Evolutionary conservation across 2,113 vertebrate genomes (phyloP).

Genomic region (Nerophis ophidion): DNA sequence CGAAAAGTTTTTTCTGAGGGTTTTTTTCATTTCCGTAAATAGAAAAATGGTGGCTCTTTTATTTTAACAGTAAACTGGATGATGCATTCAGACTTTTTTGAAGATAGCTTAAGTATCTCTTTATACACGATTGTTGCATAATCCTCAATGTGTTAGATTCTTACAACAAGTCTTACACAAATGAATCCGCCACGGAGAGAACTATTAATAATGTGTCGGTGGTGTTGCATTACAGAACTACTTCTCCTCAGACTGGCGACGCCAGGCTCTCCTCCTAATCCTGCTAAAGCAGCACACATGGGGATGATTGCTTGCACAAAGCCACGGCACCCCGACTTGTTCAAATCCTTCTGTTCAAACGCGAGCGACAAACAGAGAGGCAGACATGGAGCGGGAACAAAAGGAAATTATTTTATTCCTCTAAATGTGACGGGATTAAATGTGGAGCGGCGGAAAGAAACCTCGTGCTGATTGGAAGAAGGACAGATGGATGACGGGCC

Average conservation of each 20-base stretch:
- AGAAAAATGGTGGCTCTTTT: too few species aligned
- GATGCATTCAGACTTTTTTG: too few species aligned
- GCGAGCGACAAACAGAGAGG: slow-evolving; percentile 40
- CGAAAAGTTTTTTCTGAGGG: too few species aligned
- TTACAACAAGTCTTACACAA: too few species aligned
- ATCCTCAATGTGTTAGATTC: too few species aligned
- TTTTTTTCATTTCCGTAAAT: too few species aligned
- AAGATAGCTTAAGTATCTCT: too few species aligned
- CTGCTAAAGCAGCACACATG: slow-evolving; percentile 55
- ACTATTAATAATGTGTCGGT: slow-evolving; percentile 8
- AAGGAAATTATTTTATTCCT: slow-evolving; percentile 48
- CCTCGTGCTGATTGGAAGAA: slow-evolving; percentile 32
- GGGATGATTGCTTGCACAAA: slow-evolving; percentile 63
- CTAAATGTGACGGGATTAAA: slow-evolving; percentile 46
- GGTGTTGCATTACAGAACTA: slow-evolving; percentile 23
- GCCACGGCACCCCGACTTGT: slow-evolving; percentile 58
- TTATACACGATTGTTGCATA: too few species aligned
- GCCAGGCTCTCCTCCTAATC: slow-evolving; percentile 60
- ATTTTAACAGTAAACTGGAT: too few species aligned
- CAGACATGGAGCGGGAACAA: slow-evolving; percentile 27
- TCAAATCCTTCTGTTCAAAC: slow-evolving; percentile 62
- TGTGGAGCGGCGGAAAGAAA: slow-evolving; percentile 25
- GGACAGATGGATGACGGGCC: slow-evolving; percentile 45
- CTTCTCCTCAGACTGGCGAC: slow-evolving; percentile 43
- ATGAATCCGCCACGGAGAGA: too few species aligned